Percentiles rank a stretch among this genome's conserved stretches.
Conservation (phyloP, 2,797 vertebrate genomes). For the Brachyalestes nurse region DNA sequence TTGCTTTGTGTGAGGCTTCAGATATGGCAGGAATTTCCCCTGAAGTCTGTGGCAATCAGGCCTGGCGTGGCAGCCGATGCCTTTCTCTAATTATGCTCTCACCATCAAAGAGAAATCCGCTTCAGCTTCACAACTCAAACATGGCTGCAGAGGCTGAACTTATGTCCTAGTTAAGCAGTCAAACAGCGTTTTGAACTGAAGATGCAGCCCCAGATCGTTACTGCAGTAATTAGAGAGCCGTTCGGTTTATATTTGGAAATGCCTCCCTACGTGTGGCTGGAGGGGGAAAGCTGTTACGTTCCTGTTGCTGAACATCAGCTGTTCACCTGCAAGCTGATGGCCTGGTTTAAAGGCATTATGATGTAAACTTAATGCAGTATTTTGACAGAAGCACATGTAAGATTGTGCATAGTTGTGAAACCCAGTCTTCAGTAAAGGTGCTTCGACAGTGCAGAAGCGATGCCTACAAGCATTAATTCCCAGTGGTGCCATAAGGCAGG, state of each 20-base stretch:
- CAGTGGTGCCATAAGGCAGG: constrained; percentile 1
- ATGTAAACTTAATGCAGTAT: constrained; percentile 12
- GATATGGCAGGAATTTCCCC: constrained; percentile 64
- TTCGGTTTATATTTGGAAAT: constrained; percentile 55
- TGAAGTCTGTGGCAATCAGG: constrained; percentile 53
- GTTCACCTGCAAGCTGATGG: constrained; percentile 37
- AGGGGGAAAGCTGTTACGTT: constrained; percentile 36
- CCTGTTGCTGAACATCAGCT: constrained; percentile 26
- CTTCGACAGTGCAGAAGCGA: neutral
- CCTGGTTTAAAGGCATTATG: constrained; percentile 33
- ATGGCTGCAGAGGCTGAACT: constrained; percentile 36
- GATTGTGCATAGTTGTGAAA: neutral
- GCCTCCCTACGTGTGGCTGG: constrained; percentile 43
- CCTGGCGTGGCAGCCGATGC: constrained; percentile 53
- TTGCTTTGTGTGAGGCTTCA: constrained; percentile 56
- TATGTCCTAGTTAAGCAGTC: constrained; percentile 51
- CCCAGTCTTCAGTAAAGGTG: neutral
- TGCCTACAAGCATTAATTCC: neutral
- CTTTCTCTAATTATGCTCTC: constrained; percentile 59
- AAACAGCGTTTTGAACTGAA: constrained; percentile 37
- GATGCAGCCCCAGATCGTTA: constrained; percentile 48
- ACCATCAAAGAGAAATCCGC: constrained; percentile 50
- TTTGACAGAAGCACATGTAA: neutral
- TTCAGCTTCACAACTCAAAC: constrained; percentile 38
- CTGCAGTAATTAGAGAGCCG: constrained; percentile 58